phyloP scores from a whole-genome alignment of 1,140 invertebrate species.

The Drosophila orosa region DNA sequence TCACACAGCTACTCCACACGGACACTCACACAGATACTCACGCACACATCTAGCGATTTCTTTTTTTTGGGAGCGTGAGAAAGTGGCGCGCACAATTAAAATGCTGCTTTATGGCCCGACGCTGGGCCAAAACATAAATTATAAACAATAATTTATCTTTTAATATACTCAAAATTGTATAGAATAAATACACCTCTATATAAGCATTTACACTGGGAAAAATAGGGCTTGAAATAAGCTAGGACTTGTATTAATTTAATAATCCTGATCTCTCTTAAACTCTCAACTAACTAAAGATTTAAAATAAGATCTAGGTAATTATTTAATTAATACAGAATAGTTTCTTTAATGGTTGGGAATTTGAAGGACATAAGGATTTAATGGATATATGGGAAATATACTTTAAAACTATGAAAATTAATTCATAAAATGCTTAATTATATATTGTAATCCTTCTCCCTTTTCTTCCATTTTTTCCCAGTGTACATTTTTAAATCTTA shows the following conservation, averaged over 20 bases:
- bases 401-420: not conserved
- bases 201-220: conserved; percentile 9
- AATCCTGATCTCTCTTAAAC: not conserved
- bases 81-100: conserved; percentile 79
- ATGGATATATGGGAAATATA: not conserved
- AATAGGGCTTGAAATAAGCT: not conserved
- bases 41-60: not conserved
- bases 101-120: conserved; percentile 73
- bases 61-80: conserved; percentile 76
- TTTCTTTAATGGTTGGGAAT: not conserved
- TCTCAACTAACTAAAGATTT: not conserved
- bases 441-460: not conserved
- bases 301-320: not conserved
- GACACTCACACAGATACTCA: conserved; percentile 5
- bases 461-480: conserved; percentile 4
- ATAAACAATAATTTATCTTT: conserved; percentile 80
- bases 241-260: no score
- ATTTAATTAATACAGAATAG: not conserved
- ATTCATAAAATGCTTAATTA: not conserved
- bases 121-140: conserved; percentile 73
- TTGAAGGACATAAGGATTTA: not conserved
- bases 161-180: conserved; percentile 51
- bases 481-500: conserved; percentile 35
- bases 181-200: conserved; percentile 55
- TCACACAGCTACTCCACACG: conserved; percentile 5